phyloP scores from a whole-genome alignment of 2,888 invertebrate species.

The Diplazon laetatorius region DNA sequence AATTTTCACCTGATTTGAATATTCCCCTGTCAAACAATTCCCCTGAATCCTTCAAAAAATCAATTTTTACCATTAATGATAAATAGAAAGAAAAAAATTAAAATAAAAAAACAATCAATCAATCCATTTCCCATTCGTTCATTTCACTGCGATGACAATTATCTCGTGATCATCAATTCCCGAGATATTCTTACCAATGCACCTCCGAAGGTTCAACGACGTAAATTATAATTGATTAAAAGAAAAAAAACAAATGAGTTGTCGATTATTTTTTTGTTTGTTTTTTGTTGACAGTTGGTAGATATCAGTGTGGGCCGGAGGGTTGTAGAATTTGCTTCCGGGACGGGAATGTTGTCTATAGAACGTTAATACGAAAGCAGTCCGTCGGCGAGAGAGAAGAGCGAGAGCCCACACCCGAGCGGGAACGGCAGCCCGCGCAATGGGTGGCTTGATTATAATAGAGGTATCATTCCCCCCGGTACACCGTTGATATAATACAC shows the following conservation, averaged over 20 bases:
- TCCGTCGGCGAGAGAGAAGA: slow-evolving; percentile 33
- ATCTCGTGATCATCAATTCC: not conserved
- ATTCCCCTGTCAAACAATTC: no score
- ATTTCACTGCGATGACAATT: not conserved
- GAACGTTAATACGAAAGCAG: slow-evolving; percentile 9
- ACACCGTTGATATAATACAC: slow-evolving; percentile 44
- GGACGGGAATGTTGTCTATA: slow-evolving; percentile 49
- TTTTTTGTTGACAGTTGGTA: slow-evolving; percentile 22
- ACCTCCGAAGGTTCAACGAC: not conserved
- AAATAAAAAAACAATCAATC: not conserved
- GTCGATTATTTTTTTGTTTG: not conserved
- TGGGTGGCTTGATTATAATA: slow-evolving; percentile 82
- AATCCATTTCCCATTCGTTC: not conserved
- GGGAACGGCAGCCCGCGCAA: slow-evolving; percentile 71
- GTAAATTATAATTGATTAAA: not conserved
- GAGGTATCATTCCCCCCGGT: slow-evolving; percentile 79
- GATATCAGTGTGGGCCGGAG: not conserved
- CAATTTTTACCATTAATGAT: no score
- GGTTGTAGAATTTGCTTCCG: slow-evolving; percentile 66
- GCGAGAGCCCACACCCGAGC: slow-evolving; percentile 32
- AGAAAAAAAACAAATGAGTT: slow-evolving; percentile 1
- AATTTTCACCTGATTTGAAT: no score
- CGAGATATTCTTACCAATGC: not conserved
- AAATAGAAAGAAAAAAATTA: not conserved
- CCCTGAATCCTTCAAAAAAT: no score